Conservation (phyloP, 1,140 invertebrate species). For the Hylaeus anthracinus region DNA sequence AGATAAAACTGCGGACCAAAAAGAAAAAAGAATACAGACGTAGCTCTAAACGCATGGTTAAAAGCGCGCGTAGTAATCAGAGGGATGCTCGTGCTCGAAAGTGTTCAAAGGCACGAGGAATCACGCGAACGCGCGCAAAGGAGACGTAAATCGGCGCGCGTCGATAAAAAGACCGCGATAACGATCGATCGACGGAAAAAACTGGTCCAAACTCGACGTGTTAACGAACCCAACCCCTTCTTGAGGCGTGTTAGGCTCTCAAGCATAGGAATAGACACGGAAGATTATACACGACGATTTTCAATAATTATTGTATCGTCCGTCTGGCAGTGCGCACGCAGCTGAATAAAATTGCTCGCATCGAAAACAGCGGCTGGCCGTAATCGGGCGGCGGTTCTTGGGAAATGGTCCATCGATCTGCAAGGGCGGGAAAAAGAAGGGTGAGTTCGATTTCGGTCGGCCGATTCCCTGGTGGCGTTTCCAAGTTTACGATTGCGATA, state of each 20-base stretch:
- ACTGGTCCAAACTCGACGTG: background rate
- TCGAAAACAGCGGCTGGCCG: background rate
- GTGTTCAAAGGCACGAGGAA: background rate
- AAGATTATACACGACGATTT: no score
- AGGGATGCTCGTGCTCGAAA: constrained; percentile 5
- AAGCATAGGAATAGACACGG: no score
- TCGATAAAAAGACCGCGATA: constrained; percentile 3
- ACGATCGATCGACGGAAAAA: constrained; percentile 3
- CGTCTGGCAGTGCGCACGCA: background rate
- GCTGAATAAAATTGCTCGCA: background rate
- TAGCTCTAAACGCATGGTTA: background rate
- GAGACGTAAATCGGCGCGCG: background rate
- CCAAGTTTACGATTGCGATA: constrained; percentile 20
- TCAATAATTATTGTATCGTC: background rate
- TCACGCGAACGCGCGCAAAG: constrained; percentile 29
- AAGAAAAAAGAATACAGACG: no score
- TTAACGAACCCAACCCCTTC: no score
- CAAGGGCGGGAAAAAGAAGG: background rate
- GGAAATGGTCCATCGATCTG: constrained; percentile 13
- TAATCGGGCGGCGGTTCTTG: constrained; percentile 1
- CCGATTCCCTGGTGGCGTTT: constrained; percentile 17
- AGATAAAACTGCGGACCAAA: background rate
- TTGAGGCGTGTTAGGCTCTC: no score
- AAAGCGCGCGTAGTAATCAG: constrained; percentile 26
- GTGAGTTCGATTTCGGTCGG: constrained; percentile 3